A percentile compares a stretch with the other conserved stretches of the same genome.
These are phyloP conservation scores for Montipora sp. DNA, from an alignment of 64 coral and sea anemone species.

Conservation along the genomic window DNA sequence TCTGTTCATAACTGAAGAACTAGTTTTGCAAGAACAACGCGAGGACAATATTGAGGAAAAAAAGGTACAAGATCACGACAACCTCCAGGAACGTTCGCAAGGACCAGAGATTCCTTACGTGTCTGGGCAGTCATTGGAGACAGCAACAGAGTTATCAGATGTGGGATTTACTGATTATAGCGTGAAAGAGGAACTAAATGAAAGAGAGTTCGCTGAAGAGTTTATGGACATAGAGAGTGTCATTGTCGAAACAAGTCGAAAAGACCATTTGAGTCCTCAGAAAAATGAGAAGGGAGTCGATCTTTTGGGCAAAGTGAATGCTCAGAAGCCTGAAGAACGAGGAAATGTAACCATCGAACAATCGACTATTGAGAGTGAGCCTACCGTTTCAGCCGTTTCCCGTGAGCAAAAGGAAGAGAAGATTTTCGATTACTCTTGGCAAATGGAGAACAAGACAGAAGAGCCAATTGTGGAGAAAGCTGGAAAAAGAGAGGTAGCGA, in stretches of 20 bases:
- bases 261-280: background rate
- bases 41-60: background rate
- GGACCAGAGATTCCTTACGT: background rate
- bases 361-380: background rate
- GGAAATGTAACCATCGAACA: background rate
- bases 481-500: background rate
- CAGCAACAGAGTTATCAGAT: background rate
- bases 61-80: background rate
- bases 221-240: slow-evolving; percentile 16
- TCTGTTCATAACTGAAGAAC: slow-evolving; percentile 16
- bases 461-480: background rate
- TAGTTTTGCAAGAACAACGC: background rate
- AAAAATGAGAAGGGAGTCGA: slow-evolving; percentile 40
- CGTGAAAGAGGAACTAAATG: background rate
- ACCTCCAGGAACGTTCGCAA: background rate
- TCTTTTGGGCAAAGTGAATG: slow-evolving; percentile 27
- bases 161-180: background rate
- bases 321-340: background rate
- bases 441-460: slow-evolving; percentile 56
- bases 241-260: background rate
- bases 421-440: slow-evolving; percentile 46
- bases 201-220: slow-evolving; percentile 43
- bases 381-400: too few relatives aligned
- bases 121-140: background rate
- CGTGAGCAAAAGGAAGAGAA: slow-evolving; percentile 56